Evolutionary conservation across 2,113 vertebrate species (phyloP), one percentile per base, ranked within the genome.

Genomic region (Oncorhynchus nerka): DNA sequence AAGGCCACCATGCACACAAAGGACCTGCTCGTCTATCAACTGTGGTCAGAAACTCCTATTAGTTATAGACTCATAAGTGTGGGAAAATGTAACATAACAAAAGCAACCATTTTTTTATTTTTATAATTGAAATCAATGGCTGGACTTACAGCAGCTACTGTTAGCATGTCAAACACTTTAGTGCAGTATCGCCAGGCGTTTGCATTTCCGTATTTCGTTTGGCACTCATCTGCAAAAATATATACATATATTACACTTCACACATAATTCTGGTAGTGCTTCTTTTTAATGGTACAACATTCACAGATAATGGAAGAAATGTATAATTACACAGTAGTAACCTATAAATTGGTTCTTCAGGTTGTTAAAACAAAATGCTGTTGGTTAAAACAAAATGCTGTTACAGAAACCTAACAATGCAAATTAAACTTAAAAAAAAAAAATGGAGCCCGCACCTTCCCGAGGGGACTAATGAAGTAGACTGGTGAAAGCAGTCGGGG

Each of bases 111-210:
- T 45, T 45, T 8, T 39, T 8, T 9, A 9, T 39, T 9, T 39
- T 2, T 1, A 32, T 45, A 45, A 11, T 45, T 8, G 0, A 45
- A 45, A 45, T 45, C 39, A 45, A 45, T 45, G 39, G 39, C 39
- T 45, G 6, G 83, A 96, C 97, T 97, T 93, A 99, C 97, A 77
- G 97, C 97, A 67, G 97, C 97, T 80, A 99, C 97, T 15, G 97
- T 99, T 72, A 99, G 95, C 97, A 99, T 99, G 91, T 99, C 97
- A 2, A 99, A 99, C 70, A 99, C 97, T 93, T 99, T 99, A 77
- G 97, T 99, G 82, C 97, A 99, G 82, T 99, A 99, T 87, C 97
- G 91, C 97, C 97, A 99, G 9, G 97, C 97, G 34, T 99, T 99
- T 0, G 97, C 97, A 11, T 99, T 99, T 77, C 97, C 97, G 19